Evolutionary conservation across 2,797 vertebrate genomes (phyloP).

Genomic region (Hybognathus amarus): DNA sequence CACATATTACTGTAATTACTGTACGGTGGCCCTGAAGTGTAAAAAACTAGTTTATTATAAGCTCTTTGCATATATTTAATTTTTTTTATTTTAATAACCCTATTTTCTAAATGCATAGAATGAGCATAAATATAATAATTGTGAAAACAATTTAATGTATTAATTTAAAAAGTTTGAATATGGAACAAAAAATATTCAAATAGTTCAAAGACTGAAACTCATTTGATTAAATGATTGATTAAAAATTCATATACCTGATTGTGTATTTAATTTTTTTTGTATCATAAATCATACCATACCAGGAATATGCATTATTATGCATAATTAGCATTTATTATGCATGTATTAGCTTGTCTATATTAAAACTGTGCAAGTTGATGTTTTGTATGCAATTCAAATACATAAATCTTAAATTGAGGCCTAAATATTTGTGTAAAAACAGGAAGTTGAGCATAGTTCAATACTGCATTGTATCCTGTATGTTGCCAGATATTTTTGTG

Average conservation of each 20-base stretch:
- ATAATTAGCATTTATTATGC: not conserved
- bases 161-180: not conserved
- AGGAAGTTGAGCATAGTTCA: slow-evolving; percentile 6
- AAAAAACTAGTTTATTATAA: not conserved
- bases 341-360: not conserved
- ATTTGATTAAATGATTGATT: not conserved
- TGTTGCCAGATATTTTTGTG: not conserved
- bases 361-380: not conserved
- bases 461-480: not conserved
- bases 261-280: not conserved
- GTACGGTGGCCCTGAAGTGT: not conserved
- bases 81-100: not conserved
- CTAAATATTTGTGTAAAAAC: not conserved
- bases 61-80: not conserved
- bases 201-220: not conserved
- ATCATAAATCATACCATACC: not conserved
- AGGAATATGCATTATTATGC: not conserved
- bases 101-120: not conserved
- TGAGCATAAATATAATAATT: not conserved
- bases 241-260: not conserved
- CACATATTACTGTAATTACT: not conserved
- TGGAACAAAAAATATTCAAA: not conserved
- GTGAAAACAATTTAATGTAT: too few species aligned
- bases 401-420: not conserved
- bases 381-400: too few species aligned